Conservation (phyloP, 2,797 vertebrate genomes). For the Toxotes lorentzi region DNA sequence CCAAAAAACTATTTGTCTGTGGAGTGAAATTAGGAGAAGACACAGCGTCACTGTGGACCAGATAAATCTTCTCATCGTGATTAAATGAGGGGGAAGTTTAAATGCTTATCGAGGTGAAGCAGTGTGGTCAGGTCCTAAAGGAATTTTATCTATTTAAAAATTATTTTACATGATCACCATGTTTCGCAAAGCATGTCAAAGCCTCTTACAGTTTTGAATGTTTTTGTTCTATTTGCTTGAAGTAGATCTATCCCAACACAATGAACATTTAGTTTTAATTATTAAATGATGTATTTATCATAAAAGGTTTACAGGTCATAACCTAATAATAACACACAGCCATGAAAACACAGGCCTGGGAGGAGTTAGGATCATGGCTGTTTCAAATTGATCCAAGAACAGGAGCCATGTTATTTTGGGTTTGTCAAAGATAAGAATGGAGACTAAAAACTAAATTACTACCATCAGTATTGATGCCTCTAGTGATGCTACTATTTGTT, state of each 20-base stretch:
- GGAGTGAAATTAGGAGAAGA: slow-evolving; percentile 23
- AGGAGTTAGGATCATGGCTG: neutral
- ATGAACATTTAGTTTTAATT: neutral
- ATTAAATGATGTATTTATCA: neutral
- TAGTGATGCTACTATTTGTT: neutral
- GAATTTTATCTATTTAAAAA: neutral
- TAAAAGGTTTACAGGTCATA: neutral
- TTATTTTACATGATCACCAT: neutral
- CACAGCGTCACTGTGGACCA: slow-evolving; percentile 1
- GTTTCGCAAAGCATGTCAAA: neutral
- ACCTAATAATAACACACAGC: neutral
- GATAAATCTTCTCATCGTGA: slow-evolving; percentile 33
- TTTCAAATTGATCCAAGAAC: neutral
- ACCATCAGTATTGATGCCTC: neutral
- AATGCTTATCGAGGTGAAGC: slow-evolving; percentile 26
- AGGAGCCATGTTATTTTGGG: neutral
- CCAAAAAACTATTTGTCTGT: slow-evolving; percentile 8
- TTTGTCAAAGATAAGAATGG: neutral
- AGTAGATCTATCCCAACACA: neutral
- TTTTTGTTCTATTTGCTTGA: neutral
- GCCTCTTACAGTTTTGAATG: neutral
- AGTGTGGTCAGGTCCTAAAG: neutral
- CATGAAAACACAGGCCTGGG: neutral
- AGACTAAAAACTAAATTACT: neutral
- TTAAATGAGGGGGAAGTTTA: slow-evolving; percentile 40